Percentiles rank a stretch among this genome's conserved stretches.
These are phyloP conservation scores for Probaryconus sp. DNA, from an alignment of 1,140 invertebrate species.

Conservation along the genomic window DNA sequence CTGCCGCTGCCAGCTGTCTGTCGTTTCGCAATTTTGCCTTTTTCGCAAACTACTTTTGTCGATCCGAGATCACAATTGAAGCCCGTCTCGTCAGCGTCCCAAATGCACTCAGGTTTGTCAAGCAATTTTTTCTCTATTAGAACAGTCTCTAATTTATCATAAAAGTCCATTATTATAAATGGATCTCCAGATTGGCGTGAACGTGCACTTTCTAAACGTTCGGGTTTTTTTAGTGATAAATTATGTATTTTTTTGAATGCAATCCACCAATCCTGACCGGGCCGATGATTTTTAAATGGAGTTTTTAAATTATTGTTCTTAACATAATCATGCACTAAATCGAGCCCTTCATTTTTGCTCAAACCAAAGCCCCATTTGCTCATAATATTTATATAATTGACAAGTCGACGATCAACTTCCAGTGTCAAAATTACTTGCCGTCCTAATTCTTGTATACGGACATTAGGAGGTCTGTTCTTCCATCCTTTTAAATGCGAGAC, in stretches of 20 bases:
- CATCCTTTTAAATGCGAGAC: too few relatives aligned
- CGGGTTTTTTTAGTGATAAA: neutral
- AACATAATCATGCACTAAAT: neutral
- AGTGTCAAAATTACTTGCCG: too few relatives aligned
- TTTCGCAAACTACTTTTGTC: neutral
- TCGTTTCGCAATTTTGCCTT: neutral
- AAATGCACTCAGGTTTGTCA: neutral
- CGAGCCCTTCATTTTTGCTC: neutral
- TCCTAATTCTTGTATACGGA: too few relatives aligned
- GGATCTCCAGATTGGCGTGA: neutral
- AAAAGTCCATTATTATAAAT: constrained; percentile 6
- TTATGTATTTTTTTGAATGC: neutral
- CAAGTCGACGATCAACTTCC: too few relatives aligned
- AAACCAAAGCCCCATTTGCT: constrained; percentile 4
- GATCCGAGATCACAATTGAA: neutral
- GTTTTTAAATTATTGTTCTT: too few relatives aligned
- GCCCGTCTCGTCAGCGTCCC: neutral
- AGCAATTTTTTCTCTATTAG: neutral
- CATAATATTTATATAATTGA: neutral
- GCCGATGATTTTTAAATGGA: neutral
- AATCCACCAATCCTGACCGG: neutral
- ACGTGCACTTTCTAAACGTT: neutral
- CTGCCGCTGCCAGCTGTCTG: neutral
- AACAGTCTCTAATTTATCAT: neutral
- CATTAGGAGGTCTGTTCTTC: neutral